Conservation (phyloP, 2,888 invertebrate genomes). For the Parochlus steinenii region DNA sequence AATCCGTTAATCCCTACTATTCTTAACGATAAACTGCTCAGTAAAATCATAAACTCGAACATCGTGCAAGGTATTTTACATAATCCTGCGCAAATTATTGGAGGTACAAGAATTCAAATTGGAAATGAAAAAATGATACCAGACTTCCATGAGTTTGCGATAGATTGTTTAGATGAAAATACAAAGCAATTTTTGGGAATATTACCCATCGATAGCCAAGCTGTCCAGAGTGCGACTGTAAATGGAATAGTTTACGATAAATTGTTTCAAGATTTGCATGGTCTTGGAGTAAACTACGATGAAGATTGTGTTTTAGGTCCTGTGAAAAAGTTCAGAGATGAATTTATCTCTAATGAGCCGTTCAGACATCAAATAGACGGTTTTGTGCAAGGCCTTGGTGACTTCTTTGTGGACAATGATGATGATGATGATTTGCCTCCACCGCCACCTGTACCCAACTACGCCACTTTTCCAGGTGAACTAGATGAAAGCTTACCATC, state of each 20-base stretch:
- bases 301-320: constrained; percentile 39
- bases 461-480: too few relatives aligned
- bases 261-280: constrained; percentile 35
- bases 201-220: constrained; percentile 37
- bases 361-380: constrained; percentile 38
- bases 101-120: constrained; percentile 2
- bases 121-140: constrained; percentile 28
- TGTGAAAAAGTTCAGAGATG: constrained; percentile 37
- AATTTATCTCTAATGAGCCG: constrained; percentile 36
- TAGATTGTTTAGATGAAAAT: too few relatives aligned
- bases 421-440: constrained; percentile 26
- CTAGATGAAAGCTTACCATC: too few relatives aligned
- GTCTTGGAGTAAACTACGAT: constrained; percentile 34
- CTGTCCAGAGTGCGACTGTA: constrained; percentile 40
- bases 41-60: constrained; percentile 24
- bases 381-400: too few relatives aligned
- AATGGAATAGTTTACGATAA: constrained; percentile 43
- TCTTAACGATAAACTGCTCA: constrained; percentile 25
- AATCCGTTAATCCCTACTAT: constrained; percentile 17
- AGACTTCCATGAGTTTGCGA: constrained; percentile 33
- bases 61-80: constrained; percentile 21
- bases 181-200: too few relatives aligned
- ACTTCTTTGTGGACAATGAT: constrained; percentile 33
- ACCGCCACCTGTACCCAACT: too few relatives aligned
- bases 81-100: constrained; percentile 14